Base-by-base conservation (phyloP, 1,140 invertebrate genomes). In the Chionoecetes opilio region DNA sequence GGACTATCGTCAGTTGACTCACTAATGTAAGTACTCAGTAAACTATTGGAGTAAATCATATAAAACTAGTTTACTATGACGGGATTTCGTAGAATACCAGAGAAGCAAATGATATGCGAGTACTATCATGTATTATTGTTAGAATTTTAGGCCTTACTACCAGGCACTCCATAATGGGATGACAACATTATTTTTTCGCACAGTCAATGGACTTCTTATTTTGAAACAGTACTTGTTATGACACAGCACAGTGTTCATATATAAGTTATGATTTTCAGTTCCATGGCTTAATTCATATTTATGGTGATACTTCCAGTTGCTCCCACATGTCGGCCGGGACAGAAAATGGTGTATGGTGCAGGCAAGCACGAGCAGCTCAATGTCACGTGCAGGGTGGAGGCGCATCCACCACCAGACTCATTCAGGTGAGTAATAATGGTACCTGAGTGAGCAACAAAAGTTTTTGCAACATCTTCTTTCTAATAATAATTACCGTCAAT, bases 1-100 rank as follows among this genome's bases (percentile, higher is more conserved):
- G n/a, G n/a, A n/a, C n/a, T n/a, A n/a, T n/a, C n/a, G n/a, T n/a
- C 99, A 96, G 98, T 98, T 31, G 98, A 98, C 95, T 99, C 98
- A 93, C 98, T 98, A 99, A 98, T 99, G 98, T 99, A 98, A 99
- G 98, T 98, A 82, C 63, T 75, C 63, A 75, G 1, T 26, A n/a
- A 11, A n/a, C 8, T 75, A 5, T n/a, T 75, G 63, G 11, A 75
- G 26, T n/a, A n/a, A n/a, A n/a, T 21, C 21, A 5, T 26, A 5
- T 21, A 26, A 6, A 2, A 26, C 63, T 8, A 0, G 26, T 75
- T n/a, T n/a, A n/a, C 21, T 17, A 53, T 53, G 46, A 53, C 9
- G 46, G 46, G 0, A 9, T 53, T 53, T 9, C 46, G 21, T 53
- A 17, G 46, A 53, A 53, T 53, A 53, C 21, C 46, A 53, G 46